Conservation (phyloP, 2,888 invertebrate species). For the Lysandra coridon region DNA sequence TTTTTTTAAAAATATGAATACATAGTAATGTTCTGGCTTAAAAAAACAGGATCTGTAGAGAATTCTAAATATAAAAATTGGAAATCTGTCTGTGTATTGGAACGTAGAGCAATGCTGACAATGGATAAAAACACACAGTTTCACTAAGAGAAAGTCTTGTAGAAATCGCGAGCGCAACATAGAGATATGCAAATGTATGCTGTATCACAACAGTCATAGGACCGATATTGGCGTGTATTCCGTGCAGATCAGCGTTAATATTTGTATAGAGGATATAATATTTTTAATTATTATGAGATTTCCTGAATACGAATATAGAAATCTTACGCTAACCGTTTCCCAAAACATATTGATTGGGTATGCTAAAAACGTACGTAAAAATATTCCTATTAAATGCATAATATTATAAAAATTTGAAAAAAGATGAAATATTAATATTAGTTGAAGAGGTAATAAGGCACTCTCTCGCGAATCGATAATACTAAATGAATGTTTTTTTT, state of each 20-base stretch:
- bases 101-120: slow-evolving; percentile 52
- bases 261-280: slow-evolving; percentile 29
- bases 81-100: slow-evolving; percentile 40
- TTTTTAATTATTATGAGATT: slow-evolving; percentile 18
- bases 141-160: slow-evolving; percentile 74
- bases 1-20: neutral
- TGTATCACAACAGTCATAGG: slow-evolving; percentile 36
- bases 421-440: too few relatives aligned
- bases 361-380: neutral
- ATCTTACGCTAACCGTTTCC: slow-evolving; percentile 6
- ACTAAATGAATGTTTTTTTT: too few relatives aligned
- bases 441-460: too few relatives aligned
- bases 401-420: neutral
- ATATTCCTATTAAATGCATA: neutral
- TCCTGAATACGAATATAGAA: slow-evolving; percentile 13
- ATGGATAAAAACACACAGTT: slow-evolving; percentile 75
- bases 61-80: slow-evolving; percentile 32
- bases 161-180: slow-evolving; percentile 49
- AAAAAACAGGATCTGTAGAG: neutral
- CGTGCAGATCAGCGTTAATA: slow-evolving; percentile 10
- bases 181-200: slow-evolving; percentile 41
- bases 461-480: too few relatives aligned
- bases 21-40: neutral
- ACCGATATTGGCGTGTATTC: neutral
- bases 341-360: neutral